phyloP scores from a whole-genome alignment of 2,797 vertebrate genomes.

The Alectoris magna region DNA sequence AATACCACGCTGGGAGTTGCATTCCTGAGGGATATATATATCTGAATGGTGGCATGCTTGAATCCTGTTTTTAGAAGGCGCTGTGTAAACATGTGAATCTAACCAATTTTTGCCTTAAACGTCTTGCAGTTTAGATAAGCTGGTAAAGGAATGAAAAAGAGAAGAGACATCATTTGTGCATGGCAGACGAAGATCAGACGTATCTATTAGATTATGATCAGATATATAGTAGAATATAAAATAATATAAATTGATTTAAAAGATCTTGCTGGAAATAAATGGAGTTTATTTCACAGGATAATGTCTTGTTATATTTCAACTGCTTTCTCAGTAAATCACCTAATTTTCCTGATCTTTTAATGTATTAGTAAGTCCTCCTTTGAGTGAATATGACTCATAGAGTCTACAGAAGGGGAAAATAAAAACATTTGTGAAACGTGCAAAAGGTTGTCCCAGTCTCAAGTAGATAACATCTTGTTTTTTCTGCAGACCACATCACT shows the following conservation, averaged over 20 bases:
- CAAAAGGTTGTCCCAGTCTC: background rate
- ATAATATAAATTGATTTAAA: background rate
- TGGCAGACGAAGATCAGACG: background rate
- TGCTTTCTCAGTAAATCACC: background rate
- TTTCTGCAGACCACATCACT: background rate
- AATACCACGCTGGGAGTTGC: background rate
- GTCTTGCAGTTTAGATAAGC: background rate
- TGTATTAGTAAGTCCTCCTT: background rate
- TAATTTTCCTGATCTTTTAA: background rate
- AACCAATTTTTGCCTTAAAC: background rate
- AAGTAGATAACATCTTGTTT: background rate
- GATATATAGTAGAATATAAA: background rate
- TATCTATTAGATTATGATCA: background rate
- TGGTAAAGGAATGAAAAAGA: background rate
- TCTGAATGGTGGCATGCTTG: too few relatives aligned
- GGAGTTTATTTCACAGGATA: background rate
- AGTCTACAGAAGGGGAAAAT: background rate
- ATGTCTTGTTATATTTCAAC: background rate
- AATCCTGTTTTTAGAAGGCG: background rate
- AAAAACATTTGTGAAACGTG: background rate
- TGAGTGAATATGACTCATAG: background rate
- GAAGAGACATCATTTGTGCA: background rate
- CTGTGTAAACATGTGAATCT: background rate
- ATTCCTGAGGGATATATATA: background rate
- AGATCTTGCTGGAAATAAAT: background rate